phyloP scores from a whole-genome alignment of 2,113 vertebrate species.

The Poicephalus meyeri region DNA sequence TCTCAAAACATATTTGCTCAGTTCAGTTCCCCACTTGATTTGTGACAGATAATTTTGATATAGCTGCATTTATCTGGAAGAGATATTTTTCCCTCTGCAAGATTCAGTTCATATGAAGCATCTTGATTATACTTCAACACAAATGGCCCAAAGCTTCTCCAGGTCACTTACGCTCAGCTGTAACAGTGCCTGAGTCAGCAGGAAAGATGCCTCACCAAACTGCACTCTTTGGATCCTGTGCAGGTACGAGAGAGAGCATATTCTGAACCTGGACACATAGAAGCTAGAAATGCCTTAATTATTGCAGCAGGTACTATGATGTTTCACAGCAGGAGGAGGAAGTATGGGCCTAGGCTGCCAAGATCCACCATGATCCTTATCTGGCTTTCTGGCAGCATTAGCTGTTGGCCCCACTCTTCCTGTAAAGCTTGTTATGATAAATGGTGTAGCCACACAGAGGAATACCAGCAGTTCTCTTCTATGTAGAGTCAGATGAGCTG shows the following conservation, averaged over 20 bases:
- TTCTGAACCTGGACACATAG: not conserved
- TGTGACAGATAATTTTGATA: slow-evolving; percentile 39
- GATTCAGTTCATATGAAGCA: not conserved
- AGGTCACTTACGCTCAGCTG: not conserved
- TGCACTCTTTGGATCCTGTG: not conserved
- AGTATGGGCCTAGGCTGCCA: not conserved
- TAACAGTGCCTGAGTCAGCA: accelerated
- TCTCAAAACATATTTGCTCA: slow-evolving; percentile 58
- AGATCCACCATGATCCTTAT: accelerated
- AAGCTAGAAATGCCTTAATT: not conserved
- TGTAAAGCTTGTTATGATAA: not conserved
- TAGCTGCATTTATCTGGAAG: slow-evolving; percentile 14
- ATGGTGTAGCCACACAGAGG: not conserved
- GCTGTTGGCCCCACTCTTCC: not conserved
- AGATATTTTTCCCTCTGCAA: slow-evolving; percentile 3
- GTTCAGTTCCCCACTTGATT: slow-evolving; percentile 55
- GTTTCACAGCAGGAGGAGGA: not conserved
- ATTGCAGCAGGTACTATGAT: accelerated
- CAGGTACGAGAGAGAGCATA: accelerated
- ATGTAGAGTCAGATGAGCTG: not conserved
- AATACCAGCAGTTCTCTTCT: not conserved
- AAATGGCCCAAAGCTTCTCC: accelerated
- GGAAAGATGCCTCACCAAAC: not conserved
- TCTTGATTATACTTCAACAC: not conserved
- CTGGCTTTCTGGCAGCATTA: not conserved